phyloP scores from a whole-genome alignment of 2,888 invertebrate genomes.

The Anarsia innoxiella region DNA sequence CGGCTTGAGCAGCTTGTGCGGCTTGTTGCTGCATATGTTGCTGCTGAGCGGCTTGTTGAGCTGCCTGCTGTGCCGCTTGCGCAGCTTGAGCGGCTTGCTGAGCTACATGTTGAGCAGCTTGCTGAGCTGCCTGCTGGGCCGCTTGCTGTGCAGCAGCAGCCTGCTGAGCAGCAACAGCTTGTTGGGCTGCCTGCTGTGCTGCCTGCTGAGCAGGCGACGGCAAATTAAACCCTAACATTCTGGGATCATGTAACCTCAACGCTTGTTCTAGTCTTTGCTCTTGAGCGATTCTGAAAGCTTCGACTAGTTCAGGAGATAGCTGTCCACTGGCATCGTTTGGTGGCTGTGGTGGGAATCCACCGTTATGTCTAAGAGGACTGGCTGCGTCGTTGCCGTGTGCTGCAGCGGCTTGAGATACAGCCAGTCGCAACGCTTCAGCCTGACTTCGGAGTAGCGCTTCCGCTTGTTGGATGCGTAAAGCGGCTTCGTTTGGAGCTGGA shows the following conservation, averaged over 20 bases:
- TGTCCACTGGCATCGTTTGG: conserved; percentile 68
- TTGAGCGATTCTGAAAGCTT: conserved; percentile 81
- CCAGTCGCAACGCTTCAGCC: conserved; percentile 88
- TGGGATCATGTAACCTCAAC: conserved; percentile 86
- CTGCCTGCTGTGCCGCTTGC: conserved; percentile 37
- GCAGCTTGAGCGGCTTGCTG: conserved; percentile 38
- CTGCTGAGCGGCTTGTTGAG: conserved; percentile 35
- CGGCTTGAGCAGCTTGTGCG: conserved; percentile 33
- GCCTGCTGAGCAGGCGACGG: conserved; percentile 63
- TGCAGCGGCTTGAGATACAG: conserved; percentile 82
- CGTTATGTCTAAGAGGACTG: conserved; percentile 65
- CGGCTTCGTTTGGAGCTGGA: conserved; percentile 86
- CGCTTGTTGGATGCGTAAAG: conserved; percentile 83
- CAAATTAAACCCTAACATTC: conserved; percentile 85
- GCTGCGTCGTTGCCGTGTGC: conserved; percentile 62
- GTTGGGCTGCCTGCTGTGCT: conserved; percentile 36
- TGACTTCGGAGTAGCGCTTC: conserved; percentile 89
- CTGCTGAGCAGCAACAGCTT: conserved; percentile 40
- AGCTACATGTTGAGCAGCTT: conserved; percentile 38
- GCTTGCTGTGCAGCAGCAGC: conserved; percentile 44
- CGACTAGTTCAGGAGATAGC: conserved; percentile 81
- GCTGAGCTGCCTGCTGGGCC: conserved; percentile 39
- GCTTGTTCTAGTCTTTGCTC: conserved; percentile 90
- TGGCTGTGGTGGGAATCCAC: conserved; percentile 58
- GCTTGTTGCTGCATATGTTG: conserved; percentile 38